phyloP scores from a whole-genome alignment of 1,140 invertebrate genomes.

The Nymphalis io region DNA sequence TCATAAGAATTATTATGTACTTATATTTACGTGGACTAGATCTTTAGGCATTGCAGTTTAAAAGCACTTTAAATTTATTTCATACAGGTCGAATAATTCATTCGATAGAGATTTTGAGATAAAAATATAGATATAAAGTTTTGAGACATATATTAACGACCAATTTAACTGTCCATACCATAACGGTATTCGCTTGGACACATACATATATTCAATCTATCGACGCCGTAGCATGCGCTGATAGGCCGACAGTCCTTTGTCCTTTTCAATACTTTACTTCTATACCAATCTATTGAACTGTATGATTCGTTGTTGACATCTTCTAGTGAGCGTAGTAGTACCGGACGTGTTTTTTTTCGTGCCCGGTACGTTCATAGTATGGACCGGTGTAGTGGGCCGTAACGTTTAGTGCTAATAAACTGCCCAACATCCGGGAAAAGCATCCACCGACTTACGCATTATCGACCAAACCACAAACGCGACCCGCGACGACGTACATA shows the following conservation, averaged over 20 bases:
- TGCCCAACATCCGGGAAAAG: constrained; percentile 39
- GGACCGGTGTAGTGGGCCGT: no score
- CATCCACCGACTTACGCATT: constrained; percentile 41
- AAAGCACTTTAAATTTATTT: constrained; percentile 9
- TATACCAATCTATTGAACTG: no score
- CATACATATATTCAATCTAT: no score
- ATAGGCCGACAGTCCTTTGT: no score
- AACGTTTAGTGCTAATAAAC: constrained; percentile 19
- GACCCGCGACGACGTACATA: constrained; percentile 37
- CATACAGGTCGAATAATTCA: not conserved
- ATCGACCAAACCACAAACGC: constrained; percentile 30
- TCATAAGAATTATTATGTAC: constrained; percentile 48
- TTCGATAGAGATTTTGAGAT: not conserved
- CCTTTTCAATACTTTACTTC: no score
- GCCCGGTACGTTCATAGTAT: no score
- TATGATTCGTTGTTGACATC: no score
- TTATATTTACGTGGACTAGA: constrained; percentile 49
- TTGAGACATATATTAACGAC: not conserved
- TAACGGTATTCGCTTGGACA: no score
- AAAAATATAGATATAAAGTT: constrained; percentile 1
- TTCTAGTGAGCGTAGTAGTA: no score
- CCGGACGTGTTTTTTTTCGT: no score
- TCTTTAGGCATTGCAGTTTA: constrained; percentile 19
- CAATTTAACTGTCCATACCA: no score
- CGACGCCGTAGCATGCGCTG: no score